Base-by-base conservation (phyloP, 2,797 vertebrate genomes). In the Ambastaia sidthimunki region DNA sequence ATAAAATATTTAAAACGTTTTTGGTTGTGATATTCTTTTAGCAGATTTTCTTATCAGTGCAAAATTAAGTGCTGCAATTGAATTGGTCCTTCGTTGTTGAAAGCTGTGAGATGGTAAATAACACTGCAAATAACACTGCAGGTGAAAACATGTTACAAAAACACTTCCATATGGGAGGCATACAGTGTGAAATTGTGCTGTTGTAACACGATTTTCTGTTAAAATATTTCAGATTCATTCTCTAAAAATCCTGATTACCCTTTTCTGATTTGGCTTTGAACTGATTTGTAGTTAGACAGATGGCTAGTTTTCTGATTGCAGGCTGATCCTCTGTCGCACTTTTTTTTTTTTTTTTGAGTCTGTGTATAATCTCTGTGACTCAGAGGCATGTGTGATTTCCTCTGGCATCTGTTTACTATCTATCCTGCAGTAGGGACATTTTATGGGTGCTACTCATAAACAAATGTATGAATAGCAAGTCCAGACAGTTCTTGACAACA, bases 1-100 rank as follows among this genome's bases (percentile, higher is more conserved):
- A 94, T 95, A 95, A 94, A 95, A 94, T 89, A 92, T 90, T 93
- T 84, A 89, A 94, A 94, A 28, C 94, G 89, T 91, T 89, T 3
- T 67, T 68, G 86, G 44, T 0, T 54, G 59, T 81, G 83, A 85
- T 34, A 69, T 86, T 79, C 83, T 19, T 83, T 0, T 37, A 44
- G 9, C 41, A 44, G 41, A 11, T 11, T 11, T 41, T 41, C 7
- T 9, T 11, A 44, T 10, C 41, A 44, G 41, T 10, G 41, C 41
- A 44, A 44, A 44, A 44, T 44, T 10, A 44, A 41, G 9, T 41
- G 37, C 7, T 55, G 23, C 21, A 59, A 59, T 59, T 21, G 4
- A 21, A 59, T 59, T 59, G 12, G 55, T 41, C 37, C 37, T 41
- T 37, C 9, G 34, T 7, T 2, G 41, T 44, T 44, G 9, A 44